Evolutionary conservation across 2,113 vertebrate species (phyloP).

Genomic region (Gymnogyps californianus): DNA sequence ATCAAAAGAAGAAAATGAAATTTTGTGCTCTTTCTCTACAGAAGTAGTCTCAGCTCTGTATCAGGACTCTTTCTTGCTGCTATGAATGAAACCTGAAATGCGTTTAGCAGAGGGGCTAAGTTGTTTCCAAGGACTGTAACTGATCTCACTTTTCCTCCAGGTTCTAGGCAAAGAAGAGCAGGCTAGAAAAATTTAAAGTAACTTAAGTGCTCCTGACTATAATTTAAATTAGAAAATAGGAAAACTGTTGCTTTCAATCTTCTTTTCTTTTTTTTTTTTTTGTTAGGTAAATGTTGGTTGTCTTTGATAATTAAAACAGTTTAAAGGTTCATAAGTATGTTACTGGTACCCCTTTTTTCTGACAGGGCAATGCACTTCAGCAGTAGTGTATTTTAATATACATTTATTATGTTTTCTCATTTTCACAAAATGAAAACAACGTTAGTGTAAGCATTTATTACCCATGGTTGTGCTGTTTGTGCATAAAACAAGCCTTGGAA

Average conservation of each 20-base stretch:
- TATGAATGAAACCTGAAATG: neutral
- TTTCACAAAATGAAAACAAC: neutral
- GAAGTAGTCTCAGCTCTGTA: neutral
- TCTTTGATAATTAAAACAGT: neutral
- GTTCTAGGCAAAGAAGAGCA: neutral
- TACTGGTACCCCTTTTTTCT: neutral
- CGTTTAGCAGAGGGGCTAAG: neutral
- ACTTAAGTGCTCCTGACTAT: neutral
- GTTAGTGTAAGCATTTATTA: neutral
- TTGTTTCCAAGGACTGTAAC: neutral
- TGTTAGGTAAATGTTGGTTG: neutral
- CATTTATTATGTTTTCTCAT: neutral
- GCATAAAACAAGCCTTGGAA: neutral
- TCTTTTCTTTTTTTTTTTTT: neutral
- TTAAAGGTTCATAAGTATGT: neutral
- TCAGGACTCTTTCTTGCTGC: neutral
- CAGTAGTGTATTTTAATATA: neutral
- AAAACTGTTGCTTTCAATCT: neutral
- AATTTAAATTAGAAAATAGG: neutral
- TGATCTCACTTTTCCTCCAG: neutral
- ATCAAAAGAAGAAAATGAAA: neutral
- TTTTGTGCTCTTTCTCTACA: neutral
- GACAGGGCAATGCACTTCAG: neutral
- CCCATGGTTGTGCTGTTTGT: neutral
- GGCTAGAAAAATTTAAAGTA: neutral